These are phyloP conservation scores for Cerceris rybyensis DNA, from an alignment of 2,888 invertebrate species.

Conservation along the genomic window DNA sequence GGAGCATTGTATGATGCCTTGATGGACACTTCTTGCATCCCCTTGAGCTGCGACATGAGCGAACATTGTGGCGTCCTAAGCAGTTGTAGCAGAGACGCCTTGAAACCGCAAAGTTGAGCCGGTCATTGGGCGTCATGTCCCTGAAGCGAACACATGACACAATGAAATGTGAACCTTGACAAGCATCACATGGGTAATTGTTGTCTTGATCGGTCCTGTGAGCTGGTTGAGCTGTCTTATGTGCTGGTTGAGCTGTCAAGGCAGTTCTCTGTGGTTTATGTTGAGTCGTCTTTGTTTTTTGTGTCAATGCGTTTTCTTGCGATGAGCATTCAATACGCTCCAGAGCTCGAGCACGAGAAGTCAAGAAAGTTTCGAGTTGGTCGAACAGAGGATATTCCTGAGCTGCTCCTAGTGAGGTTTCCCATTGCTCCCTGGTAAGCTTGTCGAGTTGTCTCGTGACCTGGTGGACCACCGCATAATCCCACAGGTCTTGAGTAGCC, in stretches of 20 bases:
- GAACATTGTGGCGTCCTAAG: constrained; percentile 19
- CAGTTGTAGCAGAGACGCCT: constrained; percentile 24
- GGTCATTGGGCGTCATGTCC: neutral
- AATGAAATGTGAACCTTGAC: neutral
- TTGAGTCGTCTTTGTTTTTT: neutral
- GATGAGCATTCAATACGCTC: neutral
- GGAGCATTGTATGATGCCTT: constrained; percentile 26
- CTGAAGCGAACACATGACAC: neutral
- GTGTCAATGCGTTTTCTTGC: neutral
- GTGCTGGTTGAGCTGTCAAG: no score
- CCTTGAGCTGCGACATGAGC: constrained; percentile 1
- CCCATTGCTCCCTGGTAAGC: constrained; percentile 27
- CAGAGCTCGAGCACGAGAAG: neutral
- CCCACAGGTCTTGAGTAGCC: constrained; percentile 1
- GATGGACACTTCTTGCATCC: constrained; percentile 2
- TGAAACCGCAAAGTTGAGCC: neutral
- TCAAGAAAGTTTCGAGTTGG: constrained; percentile 25
- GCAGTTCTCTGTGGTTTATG: neutral
- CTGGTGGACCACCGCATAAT: constrained; percentile 18
- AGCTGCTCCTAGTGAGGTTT: constrained; percentile 12
- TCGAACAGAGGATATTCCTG: constrained; percentile 6
- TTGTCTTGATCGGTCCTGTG: no score
- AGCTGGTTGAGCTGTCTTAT: no score
- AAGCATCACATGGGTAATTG: no score
- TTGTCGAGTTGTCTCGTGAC: constrained; percentile 13